Evolutionary conservation across 2,797 vertebrate genomes (phyloP).

Genomic region (Enteromius treurensis): DNA sequence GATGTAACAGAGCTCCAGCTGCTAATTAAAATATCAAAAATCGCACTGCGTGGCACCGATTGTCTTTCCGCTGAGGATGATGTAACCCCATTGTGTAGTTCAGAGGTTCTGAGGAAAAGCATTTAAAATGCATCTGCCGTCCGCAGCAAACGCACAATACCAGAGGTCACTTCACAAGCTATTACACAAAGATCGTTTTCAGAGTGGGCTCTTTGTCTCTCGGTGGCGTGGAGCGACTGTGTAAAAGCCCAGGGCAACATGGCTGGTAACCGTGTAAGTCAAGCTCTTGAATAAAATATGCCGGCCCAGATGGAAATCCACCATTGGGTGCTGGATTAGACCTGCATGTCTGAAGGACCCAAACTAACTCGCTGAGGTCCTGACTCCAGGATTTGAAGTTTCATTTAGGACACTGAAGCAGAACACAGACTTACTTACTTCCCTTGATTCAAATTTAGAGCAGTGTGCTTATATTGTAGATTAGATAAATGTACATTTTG

Average conservation of each 20-base stretch:
- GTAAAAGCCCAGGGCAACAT: constrained; percentile 66
- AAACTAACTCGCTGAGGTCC: constrained; percentile 45
- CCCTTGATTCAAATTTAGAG: neutral
- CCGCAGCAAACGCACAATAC: constrained; percentile 5
- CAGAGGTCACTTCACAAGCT: constrained; percentile 68
- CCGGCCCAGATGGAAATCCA: constrained; percentile 78
- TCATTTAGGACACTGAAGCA: neutral
- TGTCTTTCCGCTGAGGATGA: constrained; percentile 41
- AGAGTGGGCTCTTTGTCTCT: constrained; percentile 72
- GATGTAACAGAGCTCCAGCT: constrained; percentile 29
- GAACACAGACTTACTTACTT: neutral
- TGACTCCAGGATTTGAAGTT: constrained; percentile 62
- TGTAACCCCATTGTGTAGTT: constrained; percentile 24
- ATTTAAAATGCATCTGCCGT: constrained; percentile 36
- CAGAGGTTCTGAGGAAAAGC: neutral
- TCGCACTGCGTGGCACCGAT: constrained; percentile 8
- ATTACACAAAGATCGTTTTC: constrained; percentile 75
- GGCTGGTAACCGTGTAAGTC: constrained; percentile 78
- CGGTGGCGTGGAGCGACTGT: constrained; percentile 70
- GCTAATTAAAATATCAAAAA: constrained; percentile 37
- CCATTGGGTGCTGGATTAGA: constrained; percentile 79
- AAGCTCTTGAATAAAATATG: constrained; percentile 82
- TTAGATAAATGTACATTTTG: neutral
- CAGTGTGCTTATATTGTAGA: neutral
- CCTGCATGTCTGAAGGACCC: constrained; percentile 57